Base-by-base conservation (phyloP, 2,888 invertebrate genomes). In the Sthenelais limicola region DNA sequence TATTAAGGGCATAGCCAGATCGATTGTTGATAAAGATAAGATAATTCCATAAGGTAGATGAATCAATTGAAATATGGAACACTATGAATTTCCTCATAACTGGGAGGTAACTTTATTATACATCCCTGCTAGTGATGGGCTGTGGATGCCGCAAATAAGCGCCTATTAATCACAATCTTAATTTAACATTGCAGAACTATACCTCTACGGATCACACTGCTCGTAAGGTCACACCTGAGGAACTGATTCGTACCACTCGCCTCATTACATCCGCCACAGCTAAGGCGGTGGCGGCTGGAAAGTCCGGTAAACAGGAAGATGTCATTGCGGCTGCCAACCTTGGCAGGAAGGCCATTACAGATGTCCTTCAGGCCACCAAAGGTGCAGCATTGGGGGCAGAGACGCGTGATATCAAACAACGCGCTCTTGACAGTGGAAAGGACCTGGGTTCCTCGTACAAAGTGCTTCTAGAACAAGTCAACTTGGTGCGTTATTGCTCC, bases 271-370 rank as follows among this genome's bases (percentile, higher is more conserved):
- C 92, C 62, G 96, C 97, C 0, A 98, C 98, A 0, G 95, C 96
- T 0, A 94, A 94, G 83, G 96, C 97, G 0, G 97, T 98, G 0
- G 93, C 97, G 0, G 97, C 97, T 33, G 98, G 97, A 38, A 94
- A 94, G 83, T 94, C 95, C 80, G 93, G 94, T 85, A 92, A 93
- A 82, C 97, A 97, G 88, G 95, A 97, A 83, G 97, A 98, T 87
- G 93, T 98, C 77, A 97, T 97, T 21, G 94, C 94, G 1, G 97
- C 98, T 0, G 97, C 98, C 67, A 87, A 87, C 97, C 98, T 97
- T 88, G 97, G 98, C 0, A 90, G 98, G 76, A 95, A 96, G 88
- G 94, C 97, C 1, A 96, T 98, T 70, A 94, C 94, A 21, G 97
- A 98, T 84, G 93, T 99, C 91, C 90, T 99, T 71, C 89, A 92